These are phyloP conservation scores for Arrhopalites spinosus DNA, from an alignment of 2,888 invertebrate species.

Conservation along the genomic window DNA sequence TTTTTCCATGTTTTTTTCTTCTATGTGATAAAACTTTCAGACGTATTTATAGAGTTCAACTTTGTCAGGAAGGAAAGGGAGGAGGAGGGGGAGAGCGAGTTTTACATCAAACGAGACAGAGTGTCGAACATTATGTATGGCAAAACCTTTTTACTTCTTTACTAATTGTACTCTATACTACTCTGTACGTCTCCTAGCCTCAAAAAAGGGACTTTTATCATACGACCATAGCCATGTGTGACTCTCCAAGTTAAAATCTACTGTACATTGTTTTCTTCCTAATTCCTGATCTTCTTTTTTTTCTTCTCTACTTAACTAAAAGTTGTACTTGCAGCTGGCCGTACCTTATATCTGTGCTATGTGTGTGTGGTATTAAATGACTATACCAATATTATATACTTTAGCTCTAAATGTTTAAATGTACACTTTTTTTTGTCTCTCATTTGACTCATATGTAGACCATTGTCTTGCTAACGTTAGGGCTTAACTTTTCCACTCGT, in stretches of 20 bases:
- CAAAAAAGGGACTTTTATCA: too few species aligned
- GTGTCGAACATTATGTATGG: background rate
- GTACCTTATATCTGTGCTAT: background rate
- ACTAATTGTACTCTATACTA: background rate
- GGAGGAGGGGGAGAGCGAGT: background rate
- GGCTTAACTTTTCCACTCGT: background rate
- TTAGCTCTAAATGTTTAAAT: background rate
- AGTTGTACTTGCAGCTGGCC: background rate
- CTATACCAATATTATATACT: too few species aligned
- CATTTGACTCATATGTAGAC: background rate
- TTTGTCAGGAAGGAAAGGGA: conserved; percentile 7
- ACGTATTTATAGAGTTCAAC: background rate
- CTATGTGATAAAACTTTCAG: too few species aligned
- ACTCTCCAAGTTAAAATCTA: too few species aligned
- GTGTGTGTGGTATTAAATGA: background rate
- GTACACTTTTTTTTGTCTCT: background rate
- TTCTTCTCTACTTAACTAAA: background rate
- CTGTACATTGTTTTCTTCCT: background rate
- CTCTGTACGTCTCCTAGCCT: too few species aligned
- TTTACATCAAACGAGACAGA: background rate
- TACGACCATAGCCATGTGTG: too few species aligned
- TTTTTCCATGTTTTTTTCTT: too few species aligned
- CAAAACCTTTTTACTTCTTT: background rate
- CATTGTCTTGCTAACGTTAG: background rate
- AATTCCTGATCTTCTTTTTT: background rate